A percentile compares a stretch with the other conserved stretches of the same genome.
These are phyloP conservation scores for Scomberomorus guttatus DNA, from an alignment of 2,797 vertebrate species.

Conservation along the genomic window DNA sequence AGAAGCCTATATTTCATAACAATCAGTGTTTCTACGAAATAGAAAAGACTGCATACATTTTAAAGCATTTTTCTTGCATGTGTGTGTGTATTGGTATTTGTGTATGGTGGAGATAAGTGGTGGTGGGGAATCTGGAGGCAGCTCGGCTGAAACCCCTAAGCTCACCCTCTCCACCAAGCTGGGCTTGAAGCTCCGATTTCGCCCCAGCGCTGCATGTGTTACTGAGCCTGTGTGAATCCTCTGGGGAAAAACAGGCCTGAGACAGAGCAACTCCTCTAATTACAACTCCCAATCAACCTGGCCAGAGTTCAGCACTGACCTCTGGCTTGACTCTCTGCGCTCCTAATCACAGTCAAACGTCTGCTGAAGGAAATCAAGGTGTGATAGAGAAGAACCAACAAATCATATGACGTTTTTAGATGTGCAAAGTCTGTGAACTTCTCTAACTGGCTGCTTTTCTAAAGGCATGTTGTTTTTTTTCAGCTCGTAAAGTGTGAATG, in stretches of 20 bases:
- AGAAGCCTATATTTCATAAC: no score
- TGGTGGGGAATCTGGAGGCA: slow-evolving; percentile 4
- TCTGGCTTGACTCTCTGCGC: slow-evolving; percentile 52
- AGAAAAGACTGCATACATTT: background rate
- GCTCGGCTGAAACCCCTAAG: slow-evolving; percentile 58
- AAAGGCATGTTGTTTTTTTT: slow-evolving; percentile 32
- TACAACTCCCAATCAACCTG: slow-evolving; percentile 81
- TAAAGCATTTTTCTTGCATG: slow-evolving; percentile 7
- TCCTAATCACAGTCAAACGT: slow-evolving; percentile 76
- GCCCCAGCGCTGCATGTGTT: slow-evolving; percentile 56
- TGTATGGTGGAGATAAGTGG: background rate
- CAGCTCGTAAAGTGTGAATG: slow-evolving; percentile 76
- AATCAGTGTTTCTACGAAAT: background rate
- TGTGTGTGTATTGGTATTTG: background rate
- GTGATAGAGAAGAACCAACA: slow-evolving; percentile 75
- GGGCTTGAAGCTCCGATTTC: slow-evolving; percentile 72
- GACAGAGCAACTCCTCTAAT: slow-evolving; percentile 81
- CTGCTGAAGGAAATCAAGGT: slow-evolving; percentile 73
- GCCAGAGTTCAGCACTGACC: slow-evolving; percentile 72
- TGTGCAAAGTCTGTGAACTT: slow-evolving; percentile 67
- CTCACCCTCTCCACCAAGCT: slow-evolving; percentile 40
- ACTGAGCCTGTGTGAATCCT: slow-evolving; percentile 72
- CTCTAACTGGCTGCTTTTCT: slow-evolving; percentile 49
- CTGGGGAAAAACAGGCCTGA: slow-evolving; percentile 58
- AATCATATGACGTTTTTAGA: slow-evolving; percentile 74